Evolutionary conservation across 2,113 vertebrate genomes (phyloP), one percentile per base, ranked within the genome.

Genomic region (Panthera uncia): DNA sequence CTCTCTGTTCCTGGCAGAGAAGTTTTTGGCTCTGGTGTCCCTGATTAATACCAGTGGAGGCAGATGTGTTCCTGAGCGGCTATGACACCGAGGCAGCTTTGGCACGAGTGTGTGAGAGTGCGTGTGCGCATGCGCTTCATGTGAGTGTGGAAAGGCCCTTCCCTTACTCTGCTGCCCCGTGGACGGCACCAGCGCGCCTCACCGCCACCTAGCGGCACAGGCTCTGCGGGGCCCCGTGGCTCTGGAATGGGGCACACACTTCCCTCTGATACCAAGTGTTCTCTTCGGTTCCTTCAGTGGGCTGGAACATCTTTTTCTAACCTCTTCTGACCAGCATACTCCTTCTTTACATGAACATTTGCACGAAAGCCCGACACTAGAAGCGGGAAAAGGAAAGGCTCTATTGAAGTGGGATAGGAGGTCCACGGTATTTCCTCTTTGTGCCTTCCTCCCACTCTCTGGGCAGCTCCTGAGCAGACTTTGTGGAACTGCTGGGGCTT

Each of bases 51-150:
- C 41, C 68, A 55, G 18, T 4, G 41, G 68, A 94, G 41, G 41
- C 78, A 74, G 8, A 52, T 16, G 8, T 52, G 33, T 31, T 33
- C 66, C 66, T 14, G 33, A 73, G 18, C 14, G 50, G 36, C 76
- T 19, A 5, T 13, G 31, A 52, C 14, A 5, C 36, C 25, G 50
- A 69, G 31, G 61, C 16, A 36, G 52, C 18, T 29, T 78, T 36
- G 23, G 71, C 57, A 2, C 8, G 25, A 0, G 10, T 29, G n/a
- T 29, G 80, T 79, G 78, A 13, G 78, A 12, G 33, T 10, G 38
- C 9, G 48, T 18, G 2, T 3, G 19, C 12, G 52, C 50, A 13
- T 48, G 18, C 3, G 3, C 10, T 0, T 10, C 15, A 16, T 27
- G 21, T 71, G 66, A 66, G 23, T 31, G 12, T 13, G 7, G 50